Evolutionary conservation across 2,113 vertebrate genomes (phyloP).

Genomic region (Rostratula benghalensis): DNA sequence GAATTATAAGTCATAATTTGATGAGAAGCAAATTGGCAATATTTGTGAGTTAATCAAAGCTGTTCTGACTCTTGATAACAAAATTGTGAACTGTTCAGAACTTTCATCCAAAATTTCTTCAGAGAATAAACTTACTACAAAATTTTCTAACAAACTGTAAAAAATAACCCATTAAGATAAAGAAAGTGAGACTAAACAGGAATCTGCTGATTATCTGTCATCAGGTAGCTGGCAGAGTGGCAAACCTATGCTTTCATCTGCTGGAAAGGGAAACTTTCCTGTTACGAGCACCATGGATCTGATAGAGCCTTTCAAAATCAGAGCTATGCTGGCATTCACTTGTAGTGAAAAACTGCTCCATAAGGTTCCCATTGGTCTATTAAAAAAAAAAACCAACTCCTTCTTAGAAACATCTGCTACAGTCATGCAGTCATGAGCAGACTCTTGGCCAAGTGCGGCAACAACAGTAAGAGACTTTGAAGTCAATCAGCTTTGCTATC

Average conservation of each 20-base stretch:
- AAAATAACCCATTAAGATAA: neutral
- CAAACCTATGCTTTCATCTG: slow-evolving; percentile 55
- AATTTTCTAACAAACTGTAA: slow-evolving; percentile 17
- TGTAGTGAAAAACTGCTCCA: slow-evolving; percentile 58
- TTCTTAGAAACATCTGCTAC: slow-evolving; percentile 61
- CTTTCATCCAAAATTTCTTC: neutral
- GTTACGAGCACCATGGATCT: neutral
- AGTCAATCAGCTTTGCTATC: slow-evolving; percentile 66
- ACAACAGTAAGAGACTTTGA: slow-evolving; percentile 68
- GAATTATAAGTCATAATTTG: neutral
- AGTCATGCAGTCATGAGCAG: slow-evolving; percentile 64
- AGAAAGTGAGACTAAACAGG: slow-evolving; percentile 10
- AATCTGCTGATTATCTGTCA: slow-evolving; percentile 35
- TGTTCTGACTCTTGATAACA: neutral
- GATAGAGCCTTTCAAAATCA: slow-evolving; percentile 43
- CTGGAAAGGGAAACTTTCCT: slow-evolving; percentile 27
- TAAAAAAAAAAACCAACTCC: neutral
- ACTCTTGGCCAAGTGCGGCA: slow-evolving; percentile 52
- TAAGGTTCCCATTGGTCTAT: slow-evolving; percentile 59
- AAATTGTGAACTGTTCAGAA: neutral
- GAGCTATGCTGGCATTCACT: slow-evolving; percentile 44
- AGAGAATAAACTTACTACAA: neutral
- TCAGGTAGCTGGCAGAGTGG: slow-evolving; percentile 38
- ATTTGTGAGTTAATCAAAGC: neutral
- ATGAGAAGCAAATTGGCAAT: neutral